Evolutionary conservation across 2,888 invertebrate genomes (phyloP), one percentile per base, ranked within the genome.

Genomic region (Clostera curtula): DNA sequence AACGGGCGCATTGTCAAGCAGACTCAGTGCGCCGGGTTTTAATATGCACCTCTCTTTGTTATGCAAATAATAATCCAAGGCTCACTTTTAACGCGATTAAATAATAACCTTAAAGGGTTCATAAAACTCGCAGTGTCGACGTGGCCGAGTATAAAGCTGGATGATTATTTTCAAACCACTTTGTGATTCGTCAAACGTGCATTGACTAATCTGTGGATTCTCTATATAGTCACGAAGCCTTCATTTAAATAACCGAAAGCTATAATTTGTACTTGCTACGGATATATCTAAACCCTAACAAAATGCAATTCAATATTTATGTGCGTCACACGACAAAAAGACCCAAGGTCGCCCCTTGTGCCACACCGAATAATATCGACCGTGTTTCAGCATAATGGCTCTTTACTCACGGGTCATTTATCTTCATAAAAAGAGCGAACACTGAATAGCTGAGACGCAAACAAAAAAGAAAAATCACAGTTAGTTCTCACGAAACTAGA

Each of bases 31-130:
- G n/a, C n/a, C n/a, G n/a, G n/a, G n/a, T n/a, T n/a, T n/a, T 56
- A 52, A 69, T 68, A 62, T 55, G 57, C 56, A 59, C 49, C 48
- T 49, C 34, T 40, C 48, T 36, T 62, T 66, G 56, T 59, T 57
- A 68, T 69, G 59, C 49, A 64, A 59, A 66, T 60, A 44, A 47
- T 36, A 42, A 39, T 46, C 41, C 42, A 48, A 32, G 47, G 46
- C 55, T 50, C 37, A 51, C 48, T 43, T 28, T 32, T 30, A 34
- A 25, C 27, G 36, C 39, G 43, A 46, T 49, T 35, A 43, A 35
- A 34, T 31, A 34, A 27, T 29, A 25, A 35, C 23, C 31, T 26
- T 37, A 34, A 10, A 27, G 23, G 26, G 43, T 40, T 40, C 27
- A 40, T 33, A 38, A 36, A 25, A 29, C 31, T 28, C 31, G 38